Percentiles rank a stretch among this genome's conserved stretches.
Conservation (phyloP, 2,888 invertebrate species). For the Pelosia muscerda region DNA sequence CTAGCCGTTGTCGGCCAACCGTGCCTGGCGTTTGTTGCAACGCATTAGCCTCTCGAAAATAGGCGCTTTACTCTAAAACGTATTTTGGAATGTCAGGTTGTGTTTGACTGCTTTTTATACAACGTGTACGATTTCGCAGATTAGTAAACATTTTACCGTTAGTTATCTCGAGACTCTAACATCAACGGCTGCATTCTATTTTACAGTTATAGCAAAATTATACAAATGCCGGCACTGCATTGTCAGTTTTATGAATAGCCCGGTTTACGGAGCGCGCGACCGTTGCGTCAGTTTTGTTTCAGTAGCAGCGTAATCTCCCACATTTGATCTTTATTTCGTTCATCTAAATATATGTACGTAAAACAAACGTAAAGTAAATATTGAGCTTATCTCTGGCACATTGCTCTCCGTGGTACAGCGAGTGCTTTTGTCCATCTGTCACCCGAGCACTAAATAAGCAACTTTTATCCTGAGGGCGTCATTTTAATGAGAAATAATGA, state of each 20-base stretch:
- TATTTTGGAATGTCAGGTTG: slow-evolving; percentile 36
- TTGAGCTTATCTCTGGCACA: slow-evolving; percentile 60
- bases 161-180: slow-evolving; percentile 15
- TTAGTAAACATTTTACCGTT: slow-evolving; percentile 16
- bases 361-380: slow-evolving; percentile 61
- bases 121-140: slow-evolving; percentile 10
- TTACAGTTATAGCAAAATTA: slow-evolving; percentile 48
- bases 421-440: slow-evolving; percentile 80
- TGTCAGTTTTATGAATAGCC: slow-evolving; percentile 54
- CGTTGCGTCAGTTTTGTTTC: slow-evolving; percentile 50
- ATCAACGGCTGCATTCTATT: slow-evolving; percentile 34
- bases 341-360: slow-evolving; percentile 46
- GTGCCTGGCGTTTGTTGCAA: slow-evolving; percentile 64
- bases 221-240: slow-evolving; percentile 47
- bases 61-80: slow-evolving; percentile 38
- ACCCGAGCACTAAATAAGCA: slow-evolving; percentile 79
- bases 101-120: slow-evolving; percentile 26
- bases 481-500: slow-evolving; percentile 85
- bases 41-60: slow-evolving; percentile 66
- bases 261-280: slow-evolving; percentile 44
- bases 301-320: slow-evolving; percentile 45
- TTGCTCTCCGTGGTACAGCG: slow-evolving; percentile 60
- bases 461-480: slow-evolving; percentile 77
- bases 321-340: slow-evolving; percentile 58
- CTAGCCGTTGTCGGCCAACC: slow-evolving; percentile 55